Conservation (phyloP, 2,113 vertebrate genomes). For the Australoheros scitulus region DNA sequence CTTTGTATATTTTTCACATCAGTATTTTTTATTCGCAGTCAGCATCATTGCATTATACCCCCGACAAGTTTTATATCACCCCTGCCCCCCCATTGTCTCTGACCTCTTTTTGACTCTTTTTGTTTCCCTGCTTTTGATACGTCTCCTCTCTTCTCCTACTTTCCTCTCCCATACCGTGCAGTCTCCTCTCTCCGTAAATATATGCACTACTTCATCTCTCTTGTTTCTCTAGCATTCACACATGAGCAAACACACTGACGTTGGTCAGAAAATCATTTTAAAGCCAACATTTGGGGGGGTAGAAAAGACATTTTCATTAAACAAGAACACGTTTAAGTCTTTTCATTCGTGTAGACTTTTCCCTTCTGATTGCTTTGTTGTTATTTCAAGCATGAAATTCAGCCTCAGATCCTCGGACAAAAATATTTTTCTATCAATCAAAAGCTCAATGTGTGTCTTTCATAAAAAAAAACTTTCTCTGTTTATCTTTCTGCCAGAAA, state of each 20-base stretch:
- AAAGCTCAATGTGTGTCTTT: not conserved
- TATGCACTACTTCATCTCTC: not conserved
- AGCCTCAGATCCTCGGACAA: not conserved
- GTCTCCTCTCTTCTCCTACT: conserved; percentile 2
- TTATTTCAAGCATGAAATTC: not conserved
- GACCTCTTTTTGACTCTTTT: conserved; percentile 38
- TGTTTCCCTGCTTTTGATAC: conserved; percentile 25
- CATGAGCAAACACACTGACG: not conserved
- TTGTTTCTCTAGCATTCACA: not conserved
- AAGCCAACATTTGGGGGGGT: accelerated
- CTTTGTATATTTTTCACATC: not conserved
- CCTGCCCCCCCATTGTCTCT: conserved; percentile 21
- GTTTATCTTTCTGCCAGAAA: conserved; percentile 70
- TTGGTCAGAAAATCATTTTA: not conserved
- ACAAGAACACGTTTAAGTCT: not conserved
- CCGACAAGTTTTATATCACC: conserved; percentile 16
- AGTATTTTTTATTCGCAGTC: not conserved
- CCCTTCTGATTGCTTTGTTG: not conserved
- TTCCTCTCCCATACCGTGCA: conserved; percentile 3
- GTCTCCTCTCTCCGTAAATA: conserved; percentile 32
- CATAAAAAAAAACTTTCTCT: not conserved
- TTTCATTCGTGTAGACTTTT: not conserved
- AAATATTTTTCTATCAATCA: not conserved
- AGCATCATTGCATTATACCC: not conserved
- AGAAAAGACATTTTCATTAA: not conserved